Base-by-base conservation (phyloP, 2,113 vertebrate species). In the Jacana jacana region DNA sequence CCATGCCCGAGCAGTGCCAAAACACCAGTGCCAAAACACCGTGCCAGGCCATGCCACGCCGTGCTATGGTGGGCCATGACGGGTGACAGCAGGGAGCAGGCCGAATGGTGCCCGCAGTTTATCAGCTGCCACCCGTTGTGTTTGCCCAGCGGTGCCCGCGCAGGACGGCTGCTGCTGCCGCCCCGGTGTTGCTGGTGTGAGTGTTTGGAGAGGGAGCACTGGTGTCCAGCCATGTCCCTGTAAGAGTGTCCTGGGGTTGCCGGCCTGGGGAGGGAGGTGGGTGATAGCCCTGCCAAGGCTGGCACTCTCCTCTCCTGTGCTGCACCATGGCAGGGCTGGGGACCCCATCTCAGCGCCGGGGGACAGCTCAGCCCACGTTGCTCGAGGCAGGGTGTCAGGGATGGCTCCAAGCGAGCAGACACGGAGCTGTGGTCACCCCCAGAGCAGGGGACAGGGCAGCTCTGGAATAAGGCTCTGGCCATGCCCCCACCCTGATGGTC, bases 341-440 rank as follows among this genome's bases (percentile, higher is more conserved):
- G 5, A 39, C 31, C 23, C 11, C 13, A 4, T 27, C 66, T 23
- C 51, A 7, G 51, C 3, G 0, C 39, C 0, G 0, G 13, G 13
- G 2, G 7, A 17, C 37, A 30, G 16, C 39, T 46, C 61, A 20
- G n/a, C 55, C 4, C 40, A 25, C n/a, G 37, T 31, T 10, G 30
- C 60, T 33, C 20, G 7, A 51, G 6, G 11, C 69, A 42, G 37
- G 46, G 48, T 18, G 42, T 7, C 57, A 27, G 17, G 22, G n/a
- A 39, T 22, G 10, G 27, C 33, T 64, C 19, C 0, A 0, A 31
- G 15, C 8, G 35, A 55, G 22, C 35, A 69, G 28, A 44, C 6
- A 3, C 1, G 48, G 54, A 89, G 25, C 66, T 72, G 51, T 0
- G 0, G n/a, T 35, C 44, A 46, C 5, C 8, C 51, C 16, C 2